These are phyloP conservation scores for Nemotelus pantherinus DNA, from an alignment of 2,888 invertebrate species.

Conservation along the genomic window DNA sequence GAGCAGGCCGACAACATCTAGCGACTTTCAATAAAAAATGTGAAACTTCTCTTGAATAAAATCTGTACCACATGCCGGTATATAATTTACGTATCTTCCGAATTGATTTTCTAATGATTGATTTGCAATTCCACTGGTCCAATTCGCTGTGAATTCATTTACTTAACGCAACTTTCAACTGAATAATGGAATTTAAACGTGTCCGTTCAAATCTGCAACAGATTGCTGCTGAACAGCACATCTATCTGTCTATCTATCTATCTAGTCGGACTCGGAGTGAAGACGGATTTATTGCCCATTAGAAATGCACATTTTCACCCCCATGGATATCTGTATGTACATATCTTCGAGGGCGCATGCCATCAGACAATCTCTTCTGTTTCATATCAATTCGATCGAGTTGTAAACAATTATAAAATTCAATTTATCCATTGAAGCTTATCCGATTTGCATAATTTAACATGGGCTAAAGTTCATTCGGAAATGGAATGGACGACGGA, in stretches of 20 bases:
- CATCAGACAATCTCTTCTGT: constrained; percentile 12
- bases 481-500: constrained; percentile 12
- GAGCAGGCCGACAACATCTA: no score
- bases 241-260: no score
- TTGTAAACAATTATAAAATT: constrained; percentile 44
- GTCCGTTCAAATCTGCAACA: neutral
- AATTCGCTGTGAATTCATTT: constrained; percentile 1
- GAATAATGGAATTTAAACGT: neutral
- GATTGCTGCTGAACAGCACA: no score
- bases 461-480: constrained; percentile 38
- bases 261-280: neutral
- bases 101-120: neutral
- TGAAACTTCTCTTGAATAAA: no score
- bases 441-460: constrained; percentile 44
- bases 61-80: no score
- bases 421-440: constrained; percentile 43
- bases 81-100: neutral
- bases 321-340: neutral
- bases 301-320: neutral
- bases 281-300: constrained; percentile 20
- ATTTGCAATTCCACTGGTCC: neutral
- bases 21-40: no score
- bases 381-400: constrained; percentile 40
- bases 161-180: neutral
- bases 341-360: neutral